Conservation (phyloP, 2,888 invertebrate genomes). For the Drosophila imparisetae region DNA sequence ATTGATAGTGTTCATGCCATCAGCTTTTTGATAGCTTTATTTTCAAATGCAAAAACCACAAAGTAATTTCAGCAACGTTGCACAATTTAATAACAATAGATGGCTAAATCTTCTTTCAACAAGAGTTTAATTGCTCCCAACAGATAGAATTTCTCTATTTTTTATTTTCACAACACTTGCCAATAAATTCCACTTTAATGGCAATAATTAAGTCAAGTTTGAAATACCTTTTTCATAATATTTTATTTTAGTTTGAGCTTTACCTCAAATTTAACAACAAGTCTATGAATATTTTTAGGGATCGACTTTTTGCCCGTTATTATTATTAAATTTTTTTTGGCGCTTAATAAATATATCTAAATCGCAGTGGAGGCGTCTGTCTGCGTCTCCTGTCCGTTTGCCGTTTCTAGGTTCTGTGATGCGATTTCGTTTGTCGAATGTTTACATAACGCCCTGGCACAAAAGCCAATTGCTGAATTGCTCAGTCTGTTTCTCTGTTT, state of each 20-base stretch:
- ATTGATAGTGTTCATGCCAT: background rate
- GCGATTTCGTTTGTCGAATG: conserved; percentile 66
- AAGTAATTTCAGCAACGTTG: background rate
- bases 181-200: background rate
- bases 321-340: conserved; percentile 29
- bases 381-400: conserved; percentile 27
- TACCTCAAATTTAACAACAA: conserved; percentile 4
- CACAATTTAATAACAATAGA: background rate
- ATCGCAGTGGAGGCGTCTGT: conserved; percentile 59
- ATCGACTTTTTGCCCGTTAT: conserved; percentile 5
- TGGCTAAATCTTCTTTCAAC: background rate
- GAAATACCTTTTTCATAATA: background rate
- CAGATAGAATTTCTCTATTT: background rate
- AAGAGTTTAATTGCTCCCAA: background rate
- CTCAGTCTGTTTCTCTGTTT: conserved; percentile 33
- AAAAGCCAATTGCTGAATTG: conserved; percentile 75
- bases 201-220: background rate
- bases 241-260: background rate
- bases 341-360: conserved; percentile 65
- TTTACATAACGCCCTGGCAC: conserved; percentile 78
- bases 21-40: background rate
- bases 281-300: conserved; percentile 7
- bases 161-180: background rate
- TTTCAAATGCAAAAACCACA: background rate
- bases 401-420: conserved; percentile 37